Percentiles rank a stretch among this genome's conserved stretches.
Evolutionary conservation across 2,888 invertebrate genomes (phyloP).

Genomic region (Nasonia oneida): DNA sequence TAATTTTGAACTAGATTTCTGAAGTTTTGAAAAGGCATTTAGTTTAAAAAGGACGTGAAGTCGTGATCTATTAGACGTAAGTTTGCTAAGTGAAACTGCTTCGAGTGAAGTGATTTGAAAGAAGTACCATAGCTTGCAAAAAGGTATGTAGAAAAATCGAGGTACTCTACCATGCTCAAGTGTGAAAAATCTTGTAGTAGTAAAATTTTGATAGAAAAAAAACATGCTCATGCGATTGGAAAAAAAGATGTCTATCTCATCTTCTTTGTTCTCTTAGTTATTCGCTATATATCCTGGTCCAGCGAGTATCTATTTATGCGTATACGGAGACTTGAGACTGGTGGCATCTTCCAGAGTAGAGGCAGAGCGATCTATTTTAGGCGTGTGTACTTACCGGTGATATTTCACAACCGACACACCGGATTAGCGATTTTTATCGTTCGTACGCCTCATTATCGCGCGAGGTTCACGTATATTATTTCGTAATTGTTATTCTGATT

Average conservation of each 20-base stretch:
- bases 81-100: slow-evolving; percentile 54
- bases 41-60: slow-evolving; percentile 40
- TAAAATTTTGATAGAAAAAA: slow-evolving; percentile 10
- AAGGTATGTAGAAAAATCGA: slow-evolving; percentile 42
- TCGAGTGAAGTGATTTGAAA: slow-evolving; percentile 39
- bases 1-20: not conserved
- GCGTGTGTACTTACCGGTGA: slow-evolving; percentile 49
- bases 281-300: slow-evolving; percentile 7
- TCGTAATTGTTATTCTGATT: slow-evolving; percentile 1
- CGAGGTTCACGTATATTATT: slow-evolving; percentile 13
- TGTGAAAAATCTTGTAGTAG: not conserved
- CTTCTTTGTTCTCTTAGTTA: not conserved
- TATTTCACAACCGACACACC: slow-evolving; percentile 6
- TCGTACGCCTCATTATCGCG: slow-evolving; percentile 28
- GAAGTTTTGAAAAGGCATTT: not conserved
- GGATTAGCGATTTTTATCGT: slow-evolving; percentile 8
- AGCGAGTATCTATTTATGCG: slow-evolving; percentile 8
- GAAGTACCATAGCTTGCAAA: slow-evolving; percentile 40
- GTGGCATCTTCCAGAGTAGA: slow-evolving; percentile 20
- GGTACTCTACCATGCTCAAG: slow-evolving; percentile 58
- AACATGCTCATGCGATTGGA: slow-evolving; percentile 36
- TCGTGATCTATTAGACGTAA: slow-evolving; percentile 34
- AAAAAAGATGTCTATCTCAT: not conserved
- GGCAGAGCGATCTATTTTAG: not conserved
- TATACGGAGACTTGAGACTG: slow-evolving; percentile 15